A percentile compares a stretch with the other conserved stretches of the same genome.
phyloP scores from a whole-genome alignment of 2,113 vertebrate species.

The Sterrhoptilus dennistouni region DNA sequence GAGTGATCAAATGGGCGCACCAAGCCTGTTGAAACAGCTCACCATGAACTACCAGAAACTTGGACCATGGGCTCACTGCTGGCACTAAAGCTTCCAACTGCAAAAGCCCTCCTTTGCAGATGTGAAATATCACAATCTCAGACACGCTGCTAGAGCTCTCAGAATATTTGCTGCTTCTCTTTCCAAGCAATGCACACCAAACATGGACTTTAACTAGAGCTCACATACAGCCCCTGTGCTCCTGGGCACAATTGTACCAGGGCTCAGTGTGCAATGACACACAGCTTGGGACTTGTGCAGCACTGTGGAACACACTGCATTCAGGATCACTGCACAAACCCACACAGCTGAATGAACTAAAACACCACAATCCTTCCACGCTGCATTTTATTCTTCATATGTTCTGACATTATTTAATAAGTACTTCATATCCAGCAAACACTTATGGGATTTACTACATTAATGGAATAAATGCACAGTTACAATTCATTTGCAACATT shows the following conservation, averaged over 20 bases:
- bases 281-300: rapidly evolving
- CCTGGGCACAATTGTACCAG: rapidly evolving
- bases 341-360: neutral
- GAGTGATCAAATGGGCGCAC: neutral
- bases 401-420: neutral
- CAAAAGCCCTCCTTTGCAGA: neutral
- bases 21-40: neutral
- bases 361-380: neutral
- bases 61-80: neutral
- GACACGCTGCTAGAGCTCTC: neutral
- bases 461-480: neutral
- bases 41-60: neutral
- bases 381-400: neutral
- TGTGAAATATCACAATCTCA: rapidly evolving
- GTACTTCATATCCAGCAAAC: neutral
- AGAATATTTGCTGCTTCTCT: neutral
- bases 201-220: neutral
- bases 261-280: rapidly evolving
- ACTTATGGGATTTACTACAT: neutral
- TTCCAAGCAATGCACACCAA: neutral
- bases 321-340: neutral
- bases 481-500: neutral
- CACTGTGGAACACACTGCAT: neutral
- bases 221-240: neutral
- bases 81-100: neutral